phyloP scores from a whole-genome alignment of 2,888 invertebrate species.

The Epirrita christyi region DNA sequence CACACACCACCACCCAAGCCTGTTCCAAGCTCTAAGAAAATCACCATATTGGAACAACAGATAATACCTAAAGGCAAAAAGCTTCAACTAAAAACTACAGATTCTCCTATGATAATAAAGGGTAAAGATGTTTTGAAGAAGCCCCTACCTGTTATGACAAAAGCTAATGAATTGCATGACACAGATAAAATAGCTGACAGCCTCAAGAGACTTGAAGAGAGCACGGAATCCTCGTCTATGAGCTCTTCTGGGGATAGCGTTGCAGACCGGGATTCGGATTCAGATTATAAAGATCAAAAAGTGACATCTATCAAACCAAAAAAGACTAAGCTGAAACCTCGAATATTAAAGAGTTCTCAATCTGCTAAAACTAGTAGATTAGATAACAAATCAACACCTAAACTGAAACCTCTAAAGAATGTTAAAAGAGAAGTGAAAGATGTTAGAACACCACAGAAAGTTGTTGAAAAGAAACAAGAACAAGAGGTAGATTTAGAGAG shows the following conservation, averaged over 20 bases:
- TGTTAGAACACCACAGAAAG: constrained; percentile 59
- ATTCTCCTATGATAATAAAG: constrained; percentile 67
- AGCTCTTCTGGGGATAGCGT: constrained; percentile 83
- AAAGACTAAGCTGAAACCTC: constrained; percentile 67
- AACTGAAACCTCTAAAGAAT: constrained; percentile 62
- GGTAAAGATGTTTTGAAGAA: constrained; percentile 73
- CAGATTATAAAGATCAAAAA: constrained; percentile 83
- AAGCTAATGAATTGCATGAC: constrained; percentile 60
- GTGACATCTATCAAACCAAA: constrained; percentile 62
- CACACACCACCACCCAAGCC: constrained; percentile 75
- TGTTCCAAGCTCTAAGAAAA: constrained; percentile 74
- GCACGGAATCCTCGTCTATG: constrained; percentile 77
- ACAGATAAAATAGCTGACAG: constrained; percentile 54
- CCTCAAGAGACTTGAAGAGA: constrained; percentile 74
- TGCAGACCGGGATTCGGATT: constrained; percentile 86
- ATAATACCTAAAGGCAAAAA: constrained; percentile 82
- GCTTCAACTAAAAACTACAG: constrained; percentile 65
- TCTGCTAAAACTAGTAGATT: constrained; percentile 55
- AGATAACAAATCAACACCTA: constrained; percentile 63
- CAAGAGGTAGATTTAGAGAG: constrained; percentile 57
- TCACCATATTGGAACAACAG: constrained; percentile 78
- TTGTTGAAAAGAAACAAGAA: constrained; percentile 48
- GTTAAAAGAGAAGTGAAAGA: constrained; percentile 70
- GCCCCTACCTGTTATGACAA: constrained; percentile 60
- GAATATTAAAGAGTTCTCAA: constrained; percentile 64